phyloP scores from a whole-genome alignment of 92 coral and sea anemone species.

The Meandrina meandrites region DNA sequence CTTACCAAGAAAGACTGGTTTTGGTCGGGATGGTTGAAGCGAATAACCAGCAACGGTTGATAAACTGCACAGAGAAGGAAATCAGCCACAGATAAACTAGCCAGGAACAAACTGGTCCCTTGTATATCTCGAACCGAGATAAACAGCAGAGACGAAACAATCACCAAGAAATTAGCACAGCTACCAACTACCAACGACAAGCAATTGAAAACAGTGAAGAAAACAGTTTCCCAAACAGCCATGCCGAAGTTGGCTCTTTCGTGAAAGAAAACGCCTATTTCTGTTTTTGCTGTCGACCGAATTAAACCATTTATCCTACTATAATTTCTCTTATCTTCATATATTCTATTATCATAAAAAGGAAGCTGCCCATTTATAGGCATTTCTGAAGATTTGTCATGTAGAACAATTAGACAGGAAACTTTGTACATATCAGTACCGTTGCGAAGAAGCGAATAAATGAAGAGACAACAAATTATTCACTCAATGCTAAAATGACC shows the following conservation, averaged over 20 bases:
- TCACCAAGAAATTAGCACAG: slow-evolving; percentile 22
- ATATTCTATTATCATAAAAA: no score
- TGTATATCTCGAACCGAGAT: not conserved
- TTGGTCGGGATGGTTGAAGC: not conserved
- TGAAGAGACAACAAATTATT: no score
- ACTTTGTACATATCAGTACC: no score
- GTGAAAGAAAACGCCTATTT: no score
- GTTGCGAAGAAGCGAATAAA: no score
- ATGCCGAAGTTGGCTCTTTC: not conserved
- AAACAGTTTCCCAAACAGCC: slow-evolving; percentile 10
- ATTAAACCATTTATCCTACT: no score
- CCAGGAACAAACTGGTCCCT: slow-evolving; percentile 8
- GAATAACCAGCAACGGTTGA: slow-evolving; percentile 19
- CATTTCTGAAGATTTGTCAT: no score
- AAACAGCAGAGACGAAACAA: not conserved
- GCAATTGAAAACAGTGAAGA: not conserved
- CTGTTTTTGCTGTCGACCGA: no score
- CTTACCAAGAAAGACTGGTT: not conserved
- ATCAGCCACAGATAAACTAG: slow-evolving; percentile 39
- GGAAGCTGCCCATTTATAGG: no score
- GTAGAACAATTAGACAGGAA: no score
- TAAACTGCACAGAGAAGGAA: slow-evolving; percentile 24
- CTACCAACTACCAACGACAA: slow-evolving; percentile 16
- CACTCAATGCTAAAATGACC: no score
- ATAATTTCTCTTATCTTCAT: no score